phyloP scores from a whole-genome alignment of 1,140 invertebrate genomes.

The Venustaconcha ellipsiformis region DNA sequence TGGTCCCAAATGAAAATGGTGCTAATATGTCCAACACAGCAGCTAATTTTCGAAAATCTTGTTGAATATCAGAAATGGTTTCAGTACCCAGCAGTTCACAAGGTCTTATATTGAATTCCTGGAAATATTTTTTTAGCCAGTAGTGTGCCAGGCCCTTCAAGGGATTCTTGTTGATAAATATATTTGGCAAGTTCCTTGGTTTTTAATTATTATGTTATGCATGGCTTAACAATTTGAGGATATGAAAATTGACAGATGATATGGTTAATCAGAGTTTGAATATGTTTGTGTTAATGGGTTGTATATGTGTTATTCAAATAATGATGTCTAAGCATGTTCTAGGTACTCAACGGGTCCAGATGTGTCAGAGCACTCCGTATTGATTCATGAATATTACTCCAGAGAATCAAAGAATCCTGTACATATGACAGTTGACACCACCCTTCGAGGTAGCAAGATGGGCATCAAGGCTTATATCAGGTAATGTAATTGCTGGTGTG shows the following conservation, averaged over 20 bases:
- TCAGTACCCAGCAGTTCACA: no score
- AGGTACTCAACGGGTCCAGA: conserved; percentile 89
- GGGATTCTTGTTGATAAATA: no score
- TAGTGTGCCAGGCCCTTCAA: no score
- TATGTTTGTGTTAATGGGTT: not conserved
- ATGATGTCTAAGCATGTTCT: conserved; percentile 14
- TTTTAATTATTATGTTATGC: not conserved
- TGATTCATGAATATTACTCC: conserved; percentile 96
- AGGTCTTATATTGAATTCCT: no score
- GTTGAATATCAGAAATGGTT: not conserved
- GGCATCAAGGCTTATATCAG: conserved; percentile 90
- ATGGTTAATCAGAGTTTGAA: not conserved
- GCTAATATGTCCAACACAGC: no score
- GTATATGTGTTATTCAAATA: not conserved
- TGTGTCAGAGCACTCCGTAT: conserved; percentile 95
- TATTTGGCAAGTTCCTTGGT: not conserved
- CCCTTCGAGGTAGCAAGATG: conserved; percentile 84
- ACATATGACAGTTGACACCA: conserved; percentile 94
- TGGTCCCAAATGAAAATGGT: no score
- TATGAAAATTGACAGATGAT: not conserved
- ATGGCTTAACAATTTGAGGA: no score
- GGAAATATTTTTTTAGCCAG: not conserved
- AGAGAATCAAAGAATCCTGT: conserved; percentile 93
- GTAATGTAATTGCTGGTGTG: conserved; percentile 56
- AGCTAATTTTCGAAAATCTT: not conserved